Conservation (phyloP, 53 echinoderm and acorn worm species). For the Crossaster papposus region DNA sequence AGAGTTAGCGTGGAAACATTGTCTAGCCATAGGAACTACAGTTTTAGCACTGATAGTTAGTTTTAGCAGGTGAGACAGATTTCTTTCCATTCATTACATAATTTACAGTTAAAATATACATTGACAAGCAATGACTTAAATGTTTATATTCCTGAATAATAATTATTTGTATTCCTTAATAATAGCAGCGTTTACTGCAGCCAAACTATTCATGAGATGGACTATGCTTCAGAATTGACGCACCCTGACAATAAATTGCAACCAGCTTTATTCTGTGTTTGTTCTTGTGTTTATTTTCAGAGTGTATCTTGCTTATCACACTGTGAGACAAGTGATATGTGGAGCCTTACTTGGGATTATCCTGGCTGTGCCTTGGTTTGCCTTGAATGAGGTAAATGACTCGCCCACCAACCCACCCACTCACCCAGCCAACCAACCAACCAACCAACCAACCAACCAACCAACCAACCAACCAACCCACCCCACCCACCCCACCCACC, state of each 20-base stretch:
- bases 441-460: no score
- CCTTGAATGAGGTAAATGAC: slow-evolving; percentile 87
- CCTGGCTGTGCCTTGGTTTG: slow-evolving; percentile 99
- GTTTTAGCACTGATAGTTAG: slow-evolving; percentile 81
- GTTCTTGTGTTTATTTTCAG: slow-evolving; percentile 69
- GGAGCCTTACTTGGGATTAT: slow-evolving; percentile 90
- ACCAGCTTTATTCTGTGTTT: slow-evolving; percentile 1
- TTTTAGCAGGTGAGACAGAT: slow-evolving; percentile 86
- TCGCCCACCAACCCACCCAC: no score
- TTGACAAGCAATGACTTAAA: neutral
- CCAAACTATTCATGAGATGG: no score
- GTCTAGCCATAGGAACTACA: slow-evolving; percentile 75
- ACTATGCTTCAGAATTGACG: no score
- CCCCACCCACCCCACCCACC: no score
- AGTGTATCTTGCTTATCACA: slow-evolving; percentile 92
- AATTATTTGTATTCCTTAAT: no score
- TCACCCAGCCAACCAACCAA: no score
- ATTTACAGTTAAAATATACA: neutral
- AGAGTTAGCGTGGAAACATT: slow-evolving; percentile 89
- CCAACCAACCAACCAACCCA: no score
- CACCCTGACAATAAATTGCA: no score
- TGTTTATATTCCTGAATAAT: no score
- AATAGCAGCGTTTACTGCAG: no score
- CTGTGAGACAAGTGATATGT: slow-evolving; percentile 83
- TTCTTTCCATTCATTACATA: neutral